Base-by-base conservation (phyloP, 2,888 invertebrate genomes). In the Tetrapedia diversipes region DNA sequence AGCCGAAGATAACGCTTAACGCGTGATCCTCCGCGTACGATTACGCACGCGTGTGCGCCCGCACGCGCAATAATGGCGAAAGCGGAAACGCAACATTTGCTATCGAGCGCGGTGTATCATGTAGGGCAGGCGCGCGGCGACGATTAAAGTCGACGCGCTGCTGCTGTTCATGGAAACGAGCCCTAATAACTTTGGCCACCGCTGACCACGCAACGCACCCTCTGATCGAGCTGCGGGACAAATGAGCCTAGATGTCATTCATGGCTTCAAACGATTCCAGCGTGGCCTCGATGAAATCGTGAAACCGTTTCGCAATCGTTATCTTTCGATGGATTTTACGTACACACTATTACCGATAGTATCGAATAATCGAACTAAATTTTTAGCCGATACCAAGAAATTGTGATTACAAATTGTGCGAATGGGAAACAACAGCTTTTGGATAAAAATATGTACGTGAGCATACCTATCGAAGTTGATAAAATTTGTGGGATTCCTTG, bases 41-140 rank as follows among this genome's bases (percentile, higher is more conserved):
- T 54, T 43, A 59, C 47, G 41, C n/a, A 57, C 37, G 16, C 37
- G n/a, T 16, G n/a, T 16, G n/a, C 29, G 39, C 51, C 19, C 14
- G 49, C 53, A 61, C 64, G 32, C 45, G 41, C 39, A 29, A 71
- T 43, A 64, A 59, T 43, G 45, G n/a, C n/a, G n/a, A 45, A 41
- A 75, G 51, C 61, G 75, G 63, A 74, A 63, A 77, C 47, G 49
- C 56, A 74, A 61, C 65, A 74, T 61, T 74, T 74, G 65, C 74
- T 76, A 73, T 76, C 65, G 45, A 51, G 22, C 37, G 49, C 41
- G 59, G 59, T 60, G 64, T 41, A 73, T 60, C 74, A 29, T 32
- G 54, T 51, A 49, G 41, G 10, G 47, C 34, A 24, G 24, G 37
- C 14, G 32, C 6, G n/a, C 49, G 51, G n/a, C 56, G 29, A 45